Base-by-base conservation (phyloP, 1,140 invertebrate species). In the Bombus superbus region DNA sequence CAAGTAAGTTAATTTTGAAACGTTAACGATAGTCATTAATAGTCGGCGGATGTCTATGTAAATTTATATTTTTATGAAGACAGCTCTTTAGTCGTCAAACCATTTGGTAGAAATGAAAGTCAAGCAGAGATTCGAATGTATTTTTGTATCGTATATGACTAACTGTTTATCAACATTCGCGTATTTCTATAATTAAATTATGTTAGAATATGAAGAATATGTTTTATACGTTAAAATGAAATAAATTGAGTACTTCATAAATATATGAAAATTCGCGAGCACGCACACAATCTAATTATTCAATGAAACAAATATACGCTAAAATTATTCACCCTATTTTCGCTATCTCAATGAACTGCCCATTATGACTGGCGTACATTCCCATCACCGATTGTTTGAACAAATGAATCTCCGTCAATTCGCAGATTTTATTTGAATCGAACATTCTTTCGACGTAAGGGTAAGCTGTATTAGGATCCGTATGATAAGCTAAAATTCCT, bases 401-500 rank as follows among this genome's bases (percentile, higher is more conserved):
- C 22, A 92, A 59, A 85, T 93, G 92, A 25, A 93, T 89, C 75
- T 93, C 92, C 22, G 90, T 90, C 75, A 93, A 53, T 25, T 74
- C 85, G 68, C 92, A 93, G 28, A 92, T 92, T 80, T 89, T 85
- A 76, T 83, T 83, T 3, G 83, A 82, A 0, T 89, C 89, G 66
- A 92, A 93, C 69, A 88, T 88, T 35, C 66, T 83, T 35, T 91
- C 88, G 2, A 93, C 72, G 42, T 90, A 92, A 8, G 90, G 91
- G 69, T 93, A 93, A 9, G 88, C 92, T 22, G 88, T 91, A 44
- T 92, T 91, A 1, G 91, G 89, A 42, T 92, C 88, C 10, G 88
- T 90, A 76, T 93, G 92, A 74, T 93, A 92, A 9, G 92, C 92
- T 77, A 92, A 81, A 15, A 77, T 83, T 35, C 92, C 92, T 57